Base-by-base conservation (phyloP, 2,888 invertebrate species). In the Zygothrica quintamaculata region DNA sequence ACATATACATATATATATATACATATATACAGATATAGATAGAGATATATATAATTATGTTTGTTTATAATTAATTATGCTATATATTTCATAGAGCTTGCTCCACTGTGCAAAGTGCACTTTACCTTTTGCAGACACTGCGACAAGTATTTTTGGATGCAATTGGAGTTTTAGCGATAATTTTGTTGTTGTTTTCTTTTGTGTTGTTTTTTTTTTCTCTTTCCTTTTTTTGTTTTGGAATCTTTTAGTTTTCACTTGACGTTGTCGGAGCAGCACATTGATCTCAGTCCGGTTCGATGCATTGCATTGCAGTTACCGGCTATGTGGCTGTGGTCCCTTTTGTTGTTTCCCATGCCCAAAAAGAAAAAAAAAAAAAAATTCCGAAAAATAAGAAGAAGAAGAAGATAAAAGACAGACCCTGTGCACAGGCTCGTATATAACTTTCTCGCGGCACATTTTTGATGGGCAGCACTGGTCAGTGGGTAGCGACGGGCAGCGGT, bases 371-470 rank as follows among this genome's bases (percentile, higher is more conserved):
- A n/a, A n/a, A n/a, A n/a, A n/a, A n/a, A n/a, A n/a, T n/a, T n/a
- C n/a, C n/a, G n/a, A n/a, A n/a, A n/a, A n/a, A n/a, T n/a, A n/a
- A n/a, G n/a, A n/a, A n/a, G n/a, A n/a, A n/a, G n/a, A n/a, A n/a
- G n/a, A n/a, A n/a, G n/a, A n/a, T n/a, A n/a, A n/a, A n/a, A n/a
- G n/a, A n/a, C n/a, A n/a, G 29, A 31, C n/a, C 11, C 29, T 11
- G 31, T 12, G 7, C 15, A 15, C 36, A 36, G 36, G 36, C 36
- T 40, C 37, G 34, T 34, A 64, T 62, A 57, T 65, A 82, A 84
- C 79, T 79, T 82, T 82, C 79, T 82, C 79, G 78, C 55, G 43
- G 62, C 62, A 52, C 47, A 22, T 22, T 56, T 52, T 56, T 52
- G 62, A 26, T 53, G 52, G 68, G 37, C 40, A 22, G 18, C 18